Evolutionary conservation across 2,113 vertebrate species (phyloP), one percentile per base, ranked within the genome.

Genomic region (Eulemur rufifrons): DNA sequence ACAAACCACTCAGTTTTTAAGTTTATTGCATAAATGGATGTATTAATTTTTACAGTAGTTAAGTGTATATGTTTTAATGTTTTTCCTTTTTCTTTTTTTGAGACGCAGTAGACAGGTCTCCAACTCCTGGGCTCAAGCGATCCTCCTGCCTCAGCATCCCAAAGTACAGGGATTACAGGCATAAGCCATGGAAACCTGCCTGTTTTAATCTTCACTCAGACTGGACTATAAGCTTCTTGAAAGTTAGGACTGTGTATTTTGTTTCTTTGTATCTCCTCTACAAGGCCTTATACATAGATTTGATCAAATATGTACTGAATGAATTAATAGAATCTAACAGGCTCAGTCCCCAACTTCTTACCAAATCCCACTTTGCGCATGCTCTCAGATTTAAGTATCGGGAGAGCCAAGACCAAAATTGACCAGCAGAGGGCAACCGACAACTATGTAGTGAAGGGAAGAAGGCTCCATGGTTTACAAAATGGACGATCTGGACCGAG

Each of bases 371-470:
- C 66, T 86, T 91, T 89, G 63, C 20, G 0, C 32, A n/a, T 78
- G 37, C 39, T 29, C 74, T 61, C 14, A 27, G 15, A 64, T 77
- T 71, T 90, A 88, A 47, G 8, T 74, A 32, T 52, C 39, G 73
- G 82, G 54, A 56, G 56, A 50, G 1, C 54, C 74, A 71, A 78
- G 34, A 92, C 54, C 45, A 82, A 80, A 34, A 59, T 0, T 64
- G 89, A 69, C 95, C 97, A 97, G 96, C 86, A 97, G 97, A 97
- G 97, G 96, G 97, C 97, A 96, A 14, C 68, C 39, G 5, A 83
- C 63, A 78, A 59, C 77, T 80, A 50, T 50, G 18, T 23, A 68
- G 61, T 66, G 63, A 73, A 54, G 17, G 45, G 50, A 52, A 86
- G 25, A 25, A 27, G 6, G 7, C 0, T 15, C 32, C 45, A 2